Conservation (phyloP, 2,888 invertebrate genomes). For the Cantharis rufa region DNA sequence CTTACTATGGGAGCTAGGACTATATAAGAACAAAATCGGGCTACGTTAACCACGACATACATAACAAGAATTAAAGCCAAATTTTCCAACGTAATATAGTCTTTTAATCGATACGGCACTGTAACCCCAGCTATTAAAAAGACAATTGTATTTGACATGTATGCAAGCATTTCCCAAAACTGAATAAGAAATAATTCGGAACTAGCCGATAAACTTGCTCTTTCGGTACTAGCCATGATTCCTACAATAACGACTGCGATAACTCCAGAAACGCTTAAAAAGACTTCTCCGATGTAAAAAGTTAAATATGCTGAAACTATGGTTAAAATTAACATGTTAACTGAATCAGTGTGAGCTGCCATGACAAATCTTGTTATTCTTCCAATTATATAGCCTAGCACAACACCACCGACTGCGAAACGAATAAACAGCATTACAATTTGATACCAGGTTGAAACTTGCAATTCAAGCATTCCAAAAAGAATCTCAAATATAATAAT, state of each 20-base stretch:
- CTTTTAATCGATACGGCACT: background rate
- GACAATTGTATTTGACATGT: conserved; percentile 3
- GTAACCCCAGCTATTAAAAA: conserved; percentile 8
- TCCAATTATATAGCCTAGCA: background rate
- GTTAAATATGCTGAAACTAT: conserved; percentile 6
- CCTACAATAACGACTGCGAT: conserved; percentile 10
- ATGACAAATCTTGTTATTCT: conserved; percentile 2
- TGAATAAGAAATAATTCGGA: conserved; percentile 7
- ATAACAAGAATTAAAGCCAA: conserved; percentile 6
- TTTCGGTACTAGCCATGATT: conserved; percentile 18
- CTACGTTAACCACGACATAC: conserved; percentile 5
- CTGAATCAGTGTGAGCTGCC: conserved; percentile 8
- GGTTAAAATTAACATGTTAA: conserved; percentile 9
- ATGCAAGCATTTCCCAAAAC: conserved; percentile 14
- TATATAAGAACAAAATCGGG: conserved; percentile 3
- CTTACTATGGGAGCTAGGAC: conserved; percentile 18
- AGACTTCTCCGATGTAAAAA: conserved; percentile 4
- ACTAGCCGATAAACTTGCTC: conserved; percentile 10
- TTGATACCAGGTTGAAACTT: conserved; percentile 1
- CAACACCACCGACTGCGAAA: conserved; percentile 12
- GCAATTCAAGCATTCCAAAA: background rate
- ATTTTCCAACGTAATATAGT: background rate
- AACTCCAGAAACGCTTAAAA: conserved; percentile 9
- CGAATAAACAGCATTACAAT: conserved; percentile 3
- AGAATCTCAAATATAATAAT: conserved; percentile 11